These are phyloP conservation scores for Leptopilina boulardi DNA, from an alignment of 1,140 invertebrate species.

Conservation along the genomic window DNA sequence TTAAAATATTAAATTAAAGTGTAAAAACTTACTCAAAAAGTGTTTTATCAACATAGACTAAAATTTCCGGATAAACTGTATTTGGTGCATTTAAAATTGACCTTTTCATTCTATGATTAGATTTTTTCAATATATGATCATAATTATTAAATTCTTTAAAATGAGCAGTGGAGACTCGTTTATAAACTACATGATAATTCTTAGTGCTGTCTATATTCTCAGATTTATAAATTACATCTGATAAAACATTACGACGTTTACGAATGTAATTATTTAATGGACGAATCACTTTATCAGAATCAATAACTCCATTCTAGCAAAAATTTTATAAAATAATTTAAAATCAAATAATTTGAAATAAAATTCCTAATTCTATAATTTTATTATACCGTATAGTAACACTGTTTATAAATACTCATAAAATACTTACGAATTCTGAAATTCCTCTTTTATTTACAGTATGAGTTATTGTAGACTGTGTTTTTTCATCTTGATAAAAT, in stretches of 20 bases:
- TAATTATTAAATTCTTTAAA: background rate
- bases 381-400: no score
- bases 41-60: background rate
- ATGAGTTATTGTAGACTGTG: background rate
- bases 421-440: background rate
- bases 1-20: background rate
- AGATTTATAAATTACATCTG: background rate
- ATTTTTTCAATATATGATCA: background rate
- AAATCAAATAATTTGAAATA: background rate
- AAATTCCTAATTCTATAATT: no score
- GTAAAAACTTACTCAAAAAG: background rate
- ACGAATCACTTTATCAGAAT: background rate
- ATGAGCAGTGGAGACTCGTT: background rate
- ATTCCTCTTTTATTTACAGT: background rate
- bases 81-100: background rate
- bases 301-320: background rate
- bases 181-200: background rate
- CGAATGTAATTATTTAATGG: background rate
- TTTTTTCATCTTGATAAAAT: background rate
- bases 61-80: background rate
- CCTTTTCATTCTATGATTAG: no score
- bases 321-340: background rate
- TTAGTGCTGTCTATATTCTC: background rate
- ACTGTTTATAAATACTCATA: no score
- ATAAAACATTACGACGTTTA: background rate